Evolutionary conservation across 2,113 vertebrate species (phyloP).

Genomic region (Hippocampus zosterae): DNA sequence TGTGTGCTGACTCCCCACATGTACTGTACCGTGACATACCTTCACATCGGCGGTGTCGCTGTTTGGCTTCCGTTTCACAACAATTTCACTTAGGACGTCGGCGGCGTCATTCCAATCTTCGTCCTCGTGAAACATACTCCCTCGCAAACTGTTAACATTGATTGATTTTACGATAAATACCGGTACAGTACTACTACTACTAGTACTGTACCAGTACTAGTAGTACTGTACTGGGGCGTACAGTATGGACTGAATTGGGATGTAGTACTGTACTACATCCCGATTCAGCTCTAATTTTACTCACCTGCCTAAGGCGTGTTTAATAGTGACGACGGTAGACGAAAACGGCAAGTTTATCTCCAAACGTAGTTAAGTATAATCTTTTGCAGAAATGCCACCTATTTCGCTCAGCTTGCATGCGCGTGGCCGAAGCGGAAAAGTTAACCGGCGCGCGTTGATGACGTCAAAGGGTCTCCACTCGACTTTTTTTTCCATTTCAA

Average conservation of each 20-base stretch:
- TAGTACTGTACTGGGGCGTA: too few relatives aligned
- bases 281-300: not conserved
- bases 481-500: too few relatives aligned
- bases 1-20: not conserved
- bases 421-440: conserved; percentile 37
- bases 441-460: conserved; percentile 39
- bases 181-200: not conserved
- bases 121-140: conserved; percentile 71
- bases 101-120: conserved; percentile 70
- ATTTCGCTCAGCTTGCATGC: conserved; percentile 19
- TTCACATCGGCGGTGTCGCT: conserved; percentile 23
- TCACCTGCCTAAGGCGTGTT: not conserved
- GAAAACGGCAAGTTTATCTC: not conserved
- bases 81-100: conserved; percentile 24
- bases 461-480: conserved; percentile 6
- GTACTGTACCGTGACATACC: conserved; percentile 18
- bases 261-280: not conserved
- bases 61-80: conserved; percentile 8
- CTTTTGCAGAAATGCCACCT: conserved; percentile 34
- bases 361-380: not conserved
- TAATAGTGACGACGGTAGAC: not conserved
- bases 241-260: too few relatives aligned
- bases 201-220: too few relatives aligned
- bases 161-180: not conserved
- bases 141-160: not conserved